Base-by-base conservation (phyloP, 2,888 invertebrate genomes). In the Chironomus riparius region DNA sequence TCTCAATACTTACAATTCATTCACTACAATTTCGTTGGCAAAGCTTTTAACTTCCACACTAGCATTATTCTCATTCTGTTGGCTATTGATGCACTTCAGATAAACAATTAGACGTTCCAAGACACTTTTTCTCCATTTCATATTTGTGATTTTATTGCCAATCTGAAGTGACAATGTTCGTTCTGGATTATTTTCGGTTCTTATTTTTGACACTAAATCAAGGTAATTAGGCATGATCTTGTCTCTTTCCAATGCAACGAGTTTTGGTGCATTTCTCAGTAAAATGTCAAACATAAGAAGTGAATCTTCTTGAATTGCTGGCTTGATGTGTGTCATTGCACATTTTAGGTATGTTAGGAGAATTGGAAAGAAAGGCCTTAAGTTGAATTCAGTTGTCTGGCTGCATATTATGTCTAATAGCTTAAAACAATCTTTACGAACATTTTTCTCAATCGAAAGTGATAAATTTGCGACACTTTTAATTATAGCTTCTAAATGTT, bases 301-400 rank as follows among this genome's bases (percentile, higher is more conserved):
- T 0, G 95, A 92, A 82, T 95, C 95, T 81, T 93, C 91, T 81
- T 94, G 93, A 78, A 97, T 90, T 71, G 87, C 86, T 12, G 87
- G 87, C 81, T 92, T 89, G 77, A 97, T 92, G 80, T 96, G 93
- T 0, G 95, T 95, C 93, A 97, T 94, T 0, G 94, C 92, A 85
- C 95, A 95, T 74, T 91, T 88, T 69, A 96, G 83, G 82, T 94
- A 93, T 1, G 93, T 91, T 21, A 91, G 89, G 77, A 96, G 84
- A 5, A 92, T 86, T 77, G 90, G 88, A 81, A 92, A 92, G 82
- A 93, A 94, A 10, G 95, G 93, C 61, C 86, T 82, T 13, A 91
- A 82, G 79, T 88, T 88, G 10, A 86, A 82, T 7, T 79, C 78
- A 1, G 82, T 77, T 0, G 80, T 78, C 10, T 80, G 78, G 0